A percentile compares a stretch with the other conserved stretches of the same genome.
phyloP scores from a whole-genome alignment of 35 echinoderm and acorn worm genomes.

The Acanthaster planci region DNA sequence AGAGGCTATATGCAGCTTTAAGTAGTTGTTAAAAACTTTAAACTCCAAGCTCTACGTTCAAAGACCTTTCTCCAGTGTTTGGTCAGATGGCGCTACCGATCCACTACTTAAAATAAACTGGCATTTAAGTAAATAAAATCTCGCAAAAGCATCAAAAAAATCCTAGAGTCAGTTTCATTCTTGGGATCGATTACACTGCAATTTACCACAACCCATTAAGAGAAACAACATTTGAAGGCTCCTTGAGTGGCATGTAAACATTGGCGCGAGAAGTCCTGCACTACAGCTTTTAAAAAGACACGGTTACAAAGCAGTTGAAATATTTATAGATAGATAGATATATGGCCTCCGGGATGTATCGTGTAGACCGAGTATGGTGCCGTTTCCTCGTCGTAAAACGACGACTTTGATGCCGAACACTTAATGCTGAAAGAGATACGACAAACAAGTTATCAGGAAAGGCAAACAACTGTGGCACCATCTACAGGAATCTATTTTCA shows the following conservation, averaged over 20 bases:
- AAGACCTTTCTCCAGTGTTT: too few species aligned
- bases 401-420: not conserved
- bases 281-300: not conserved
- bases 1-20: too few species aligned
- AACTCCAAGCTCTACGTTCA: too few species aligned
- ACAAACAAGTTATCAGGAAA: not conserved
- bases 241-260: slow-evolving; percentile 13
- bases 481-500: not conserved
- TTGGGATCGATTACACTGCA: not conserved
- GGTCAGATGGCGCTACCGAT: too few species aligned
- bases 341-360: slow-evolving; percentile 4
- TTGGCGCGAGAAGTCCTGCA: not conserved
- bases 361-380: not conserved
- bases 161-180: not conserved
- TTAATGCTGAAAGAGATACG: not conserved
- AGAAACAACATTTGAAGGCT: not conserved
- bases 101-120: too few species aligned
- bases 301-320: slow-evolving; percentile 3
- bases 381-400: not conserved
- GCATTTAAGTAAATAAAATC: too few species aligned
- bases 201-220: slow-evolving; percentile 12
- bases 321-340: too few species aligned
- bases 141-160: not conserved
- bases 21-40: too few species aligned
- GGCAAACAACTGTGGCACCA: not conserved